phyloP scores from a whole-genome alignment of 2,888 invertebrate species.

The Stegophylla sp. region DNA sequence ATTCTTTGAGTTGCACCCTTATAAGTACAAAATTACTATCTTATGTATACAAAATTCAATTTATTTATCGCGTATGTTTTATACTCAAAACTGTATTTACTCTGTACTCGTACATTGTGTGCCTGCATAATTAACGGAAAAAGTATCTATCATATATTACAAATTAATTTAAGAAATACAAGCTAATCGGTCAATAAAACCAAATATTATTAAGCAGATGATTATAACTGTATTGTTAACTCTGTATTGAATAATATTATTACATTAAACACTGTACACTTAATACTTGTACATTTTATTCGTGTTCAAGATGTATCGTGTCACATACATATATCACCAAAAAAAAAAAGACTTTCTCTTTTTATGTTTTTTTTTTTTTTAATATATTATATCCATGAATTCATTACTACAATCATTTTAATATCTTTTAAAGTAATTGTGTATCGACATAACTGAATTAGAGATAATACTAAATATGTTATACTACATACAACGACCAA shows the following conservation, averaged over 20 bases:
- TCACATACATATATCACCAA: not conserved
- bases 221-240: too few species aligned
- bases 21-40: not conserved
- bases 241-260: too few species aligned
- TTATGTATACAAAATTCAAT: not conserved
- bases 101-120: not conserved
- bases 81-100: not conserved
- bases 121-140: not conserved
- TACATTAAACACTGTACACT: too few species aligned
- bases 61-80: not conserved
- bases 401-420: not conserved
- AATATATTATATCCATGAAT: not conserved
- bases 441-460: constrained; percentile 19
- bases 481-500: not conserved
- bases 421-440: constrained; percentile 14
- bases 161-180: too few species aligned
- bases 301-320: too few species aligned
- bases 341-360: not conserved
- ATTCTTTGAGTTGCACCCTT: not conserved
- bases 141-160: not conserved
- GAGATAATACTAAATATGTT: not conserved
- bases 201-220: too few species aligned
- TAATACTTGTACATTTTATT: too few species aligned
- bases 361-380: not conserved
- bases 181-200: too few species aligned